A percentile compares a stretch with the other conserved stretches of the same genome.
Conservation (phyloP, 2,888 invertebrate species). For the Philereme vetulata region DNA sequence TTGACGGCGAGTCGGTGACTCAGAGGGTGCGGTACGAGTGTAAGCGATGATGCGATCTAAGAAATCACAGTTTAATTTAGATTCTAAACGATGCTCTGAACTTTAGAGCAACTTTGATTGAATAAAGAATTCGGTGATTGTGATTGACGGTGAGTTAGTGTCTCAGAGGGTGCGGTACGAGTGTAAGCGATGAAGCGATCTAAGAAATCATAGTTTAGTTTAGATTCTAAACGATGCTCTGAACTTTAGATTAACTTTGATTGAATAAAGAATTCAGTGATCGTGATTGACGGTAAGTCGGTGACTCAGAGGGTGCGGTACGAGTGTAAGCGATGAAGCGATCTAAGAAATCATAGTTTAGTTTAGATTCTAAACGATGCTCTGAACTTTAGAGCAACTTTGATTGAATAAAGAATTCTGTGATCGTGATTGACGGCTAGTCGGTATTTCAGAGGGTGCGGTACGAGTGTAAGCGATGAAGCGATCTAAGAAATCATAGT, state of each 20-base stretch:
- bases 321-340: background rate
- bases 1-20: slow-evolving; percentile 51
- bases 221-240: too few species aligned
- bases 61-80: too few species aligned
- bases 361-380: too few species aligned
- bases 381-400: too few species aligned
- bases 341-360: too few species aligned
- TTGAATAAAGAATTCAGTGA: slow-evolving; percentile 57
- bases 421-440: slow-evolving; percentile 55
- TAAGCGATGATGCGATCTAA: too few species aligned
- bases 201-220: too few species aligned
- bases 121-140: slow-evolving; percentile 52
- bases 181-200: background rate
- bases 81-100: too few species aligned
- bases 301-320: slow-evolving; percentile 23
- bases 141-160: slow-evolving; percentile 56
- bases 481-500: too few species aligned
- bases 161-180: slow-evolving; percentile 17
- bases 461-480: slow-evolving; percentile 9
- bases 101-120: too few species aligned
- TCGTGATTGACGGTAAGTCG: slow-evolving; percentile 58
- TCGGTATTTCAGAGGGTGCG: slow-evolving; percentile 36
- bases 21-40: slow-evolving; percentile 19
- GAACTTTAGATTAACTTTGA: too few species aligned
- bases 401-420: slow-evolving; percentile 48